Conservation (phyloP, 1,140 invertebrate species). For the Tribolium castaneum region DNA sequence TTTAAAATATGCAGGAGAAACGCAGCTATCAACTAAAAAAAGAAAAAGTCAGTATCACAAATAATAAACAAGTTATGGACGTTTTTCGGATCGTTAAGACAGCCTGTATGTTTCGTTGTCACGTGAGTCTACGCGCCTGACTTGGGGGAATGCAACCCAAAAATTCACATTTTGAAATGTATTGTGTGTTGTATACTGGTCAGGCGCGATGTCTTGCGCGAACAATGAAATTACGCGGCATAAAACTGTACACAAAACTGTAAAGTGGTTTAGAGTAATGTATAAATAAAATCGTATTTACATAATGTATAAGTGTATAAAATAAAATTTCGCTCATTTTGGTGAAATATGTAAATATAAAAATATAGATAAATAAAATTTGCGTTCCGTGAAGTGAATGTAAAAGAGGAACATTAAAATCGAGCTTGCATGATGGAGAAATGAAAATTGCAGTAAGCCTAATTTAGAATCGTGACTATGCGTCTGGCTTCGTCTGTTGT, state of each 20-base stretch:
- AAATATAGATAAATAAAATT: constrained; percentile 40
- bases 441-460: neutral
- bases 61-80: too few species aligned
- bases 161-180: neutral
- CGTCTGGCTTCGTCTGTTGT: constrained; percentile 32
- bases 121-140: too few species aligned
- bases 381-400: constrained; percentile 7
- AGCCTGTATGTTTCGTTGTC: too few species aligned
- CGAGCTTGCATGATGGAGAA: neutral
- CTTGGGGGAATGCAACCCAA: too few species aligned
- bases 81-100: too few species aligned
- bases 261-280: neutral
- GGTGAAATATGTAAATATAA: constrained; percentile 39
- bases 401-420: constrained; percentile 11
- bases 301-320: constrained; percentile 36
- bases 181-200: too few species aligned
- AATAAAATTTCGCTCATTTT: constrained; percentile 18
- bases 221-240: too few species aligned
- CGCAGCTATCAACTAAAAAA: too few species aligned
- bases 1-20: too few species aligned
- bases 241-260: neutral
- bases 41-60: too few species aligned
- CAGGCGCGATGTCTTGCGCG: too few species aligned
- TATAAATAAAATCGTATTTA: constrained; percentile 5
- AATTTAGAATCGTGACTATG: constrained; percentile 36